Evolutionary conservation across 35 echinoderm and acorn worm genomes (phyloP).

Genomic region (Anneissia japonica): DNA sequence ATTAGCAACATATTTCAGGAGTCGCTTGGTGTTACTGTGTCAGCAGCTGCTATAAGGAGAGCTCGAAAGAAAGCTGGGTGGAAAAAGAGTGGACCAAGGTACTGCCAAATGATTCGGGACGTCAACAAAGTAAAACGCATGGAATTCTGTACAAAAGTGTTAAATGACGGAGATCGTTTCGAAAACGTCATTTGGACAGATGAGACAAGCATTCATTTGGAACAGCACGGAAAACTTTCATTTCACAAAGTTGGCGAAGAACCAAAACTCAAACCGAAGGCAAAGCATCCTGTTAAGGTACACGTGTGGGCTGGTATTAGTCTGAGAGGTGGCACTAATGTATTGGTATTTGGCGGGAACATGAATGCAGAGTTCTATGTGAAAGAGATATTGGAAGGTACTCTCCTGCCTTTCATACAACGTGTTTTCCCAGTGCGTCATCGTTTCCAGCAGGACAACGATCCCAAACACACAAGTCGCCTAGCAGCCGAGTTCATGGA

Average conservation of each 20-base stretch:
- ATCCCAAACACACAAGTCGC: constrained; percentile 50
- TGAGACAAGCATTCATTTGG: constrained; percentile 30
- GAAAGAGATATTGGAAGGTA: constrained; percentile 18
- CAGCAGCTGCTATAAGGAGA: background rate
- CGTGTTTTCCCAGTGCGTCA: constrained; percentile 21
- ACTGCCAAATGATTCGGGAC: constrained; percentile 26
- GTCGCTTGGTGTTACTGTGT: background rate
- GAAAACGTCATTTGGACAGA: constrained; percentile 49
- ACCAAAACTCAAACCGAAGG: constrained; percentile 3
- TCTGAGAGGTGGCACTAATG: constrained; percentile 25
- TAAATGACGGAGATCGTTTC: constrained; percentile 11
- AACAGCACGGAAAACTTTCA: background rate
- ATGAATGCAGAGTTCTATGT: constrained; percentile 58
- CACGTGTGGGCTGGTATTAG: constrained; percentile 59
- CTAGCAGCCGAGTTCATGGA: constrained; percentile 1
- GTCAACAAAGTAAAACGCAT: constrained; percentile 2
- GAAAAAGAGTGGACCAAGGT: constrained; percentile 20
- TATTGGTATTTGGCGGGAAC: constrained; percentile 48
- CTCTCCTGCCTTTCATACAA: constrained; percentile 42
- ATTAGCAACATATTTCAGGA: background rate
- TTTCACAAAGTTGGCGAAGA: constrained; percentile 5
- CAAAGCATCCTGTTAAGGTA: constrained; percentile 51
- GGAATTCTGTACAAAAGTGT: background rate
- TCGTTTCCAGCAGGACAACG: constrained; percentile 55
- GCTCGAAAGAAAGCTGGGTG: constrained; percentile 17